A percentile compares a stretch with the other conserved stretches of the same genome.
phyloP scores from a whole-genome alignment of 2,113 vertebrate genomes.

The Hippocampus abdominalis region DNA sequence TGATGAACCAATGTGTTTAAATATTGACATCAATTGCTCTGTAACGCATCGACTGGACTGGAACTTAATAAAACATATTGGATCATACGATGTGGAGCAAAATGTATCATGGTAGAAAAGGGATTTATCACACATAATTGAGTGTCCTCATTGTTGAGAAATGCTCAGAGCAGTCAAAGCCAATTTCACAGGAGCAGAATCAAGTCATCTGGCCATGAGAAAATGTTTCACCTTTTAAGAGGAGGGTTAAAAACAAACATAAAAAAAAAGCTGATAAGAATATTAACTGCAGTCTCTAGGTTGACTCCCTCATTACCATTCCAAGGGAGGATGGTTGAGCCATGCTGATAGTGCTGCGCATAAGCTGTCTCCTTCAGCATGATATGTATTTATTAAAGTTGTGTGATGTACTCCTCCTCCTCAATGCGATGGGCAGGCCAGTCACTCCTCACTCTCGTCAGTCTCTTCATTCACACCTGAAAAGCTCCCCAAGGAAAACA shows the following conservation, averaged over 20 bases:
- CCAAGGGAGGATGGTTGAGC: constrained; percentile 52
- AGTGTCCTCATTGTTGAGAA: neutral
- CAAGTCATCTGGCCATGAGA: constrained; percentile 38
- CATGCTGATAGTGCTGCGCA: constrained; percentile 47
- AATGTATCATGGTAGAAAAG: neutral
- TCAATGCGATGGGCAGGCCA: constrained; percentile 30
- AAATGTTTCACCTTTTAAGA: constrained; percentile 26
- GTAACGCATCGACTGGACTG: neutral
- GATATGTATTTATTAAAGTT: constrained; percentile 22
- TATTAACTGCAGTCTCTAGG: constrained; percentile 43
- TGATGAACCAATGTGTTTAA: neutral
- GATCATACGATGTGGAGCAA: neutral
- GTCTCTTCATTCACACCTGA: constrained; percentile 60
- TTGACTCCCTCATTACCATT: constrained; percentile 33
- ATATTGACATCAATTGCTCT: neutral
- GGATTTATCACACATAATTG: neutral
- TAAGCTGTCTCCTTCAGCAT: constrained; percentile 21
- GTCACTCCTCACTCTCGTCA: constrained; percentile 66
- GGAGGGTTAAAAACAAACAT: constrained; percentile 45
- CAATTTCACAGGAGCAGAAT: constrained; percentile 1
- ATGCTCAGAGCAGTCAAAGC: neutral
- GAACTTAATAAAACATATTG: neutral
- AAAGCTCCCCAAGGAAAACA: constrained; percentile 59
- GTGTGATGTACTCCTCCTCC: constrained; percentile 32
- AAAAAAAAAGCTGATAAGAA: constrained; percentile 56